Conservation (phyloP, 2,888 invertebrate species). For the Drosophila meridionalis region DNA sequence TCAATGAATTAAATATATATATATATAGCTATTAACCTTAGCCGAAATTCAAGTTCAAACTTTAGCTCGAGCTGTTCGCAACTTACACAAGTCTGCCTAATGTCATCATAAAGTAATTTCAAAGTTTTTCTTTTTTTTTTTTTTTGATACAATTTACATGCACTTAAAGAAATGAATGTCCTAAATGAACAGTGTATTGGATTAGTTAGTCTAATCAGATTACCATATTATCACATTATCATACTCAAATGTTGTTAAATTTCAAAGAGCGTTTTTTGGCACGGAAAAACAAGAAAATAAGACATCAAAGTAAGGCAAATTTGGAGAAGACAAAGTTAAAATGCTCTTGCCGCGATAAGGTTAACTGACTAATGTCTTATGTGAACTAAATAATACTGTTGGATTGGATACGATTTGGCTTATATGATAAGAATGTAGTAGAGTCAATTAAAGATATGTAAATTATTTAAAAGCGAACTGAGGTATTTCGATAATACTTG, state of each 20-base stretch:
- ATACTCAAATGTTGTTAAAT: conserved; percentile 9
- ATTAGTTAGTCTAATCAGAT: conserved; percentile 21
- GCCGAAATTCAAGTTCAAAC: not conserved
- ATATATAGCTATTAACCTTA: not conserved
- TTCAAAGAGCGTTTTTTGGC: conserved; percentile 8
- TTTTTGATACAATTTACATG: conserved; percentile 14
- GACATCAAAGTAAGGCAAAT: not conserved
- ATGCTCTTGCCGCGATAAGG: not conserved
- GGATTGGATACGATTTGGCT: no score
- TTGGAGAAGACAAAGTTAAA: no score
- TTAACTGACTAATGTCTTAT: not conserved
- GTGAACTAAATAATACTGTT: not conserved
- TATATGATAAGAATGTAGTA: not conserved
- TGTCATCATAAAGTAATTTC: conserved; percentile 3
- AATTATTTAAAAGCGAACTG: not conserved
- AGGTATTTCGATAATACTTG: not conserved
- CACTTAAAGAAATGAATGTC: conserved; percentile 14
- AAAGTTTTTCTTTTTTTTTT: not conserved
- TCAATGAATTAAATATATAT: not conserved
- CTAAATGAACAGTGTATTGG: conserved; percentile 8
- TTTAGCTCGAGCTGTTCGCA: not conserved
- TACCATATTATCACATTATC: conserved; percentile 14
- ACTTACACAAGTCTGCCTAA: not conserved
- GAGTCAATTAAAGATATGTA: not conserved
- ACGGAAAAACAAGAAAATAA: not conserved